phyloP scores from a whole-genome alignment of 2,888 invertebrate genomes.

The Hanleya hanleyi region DNA sequence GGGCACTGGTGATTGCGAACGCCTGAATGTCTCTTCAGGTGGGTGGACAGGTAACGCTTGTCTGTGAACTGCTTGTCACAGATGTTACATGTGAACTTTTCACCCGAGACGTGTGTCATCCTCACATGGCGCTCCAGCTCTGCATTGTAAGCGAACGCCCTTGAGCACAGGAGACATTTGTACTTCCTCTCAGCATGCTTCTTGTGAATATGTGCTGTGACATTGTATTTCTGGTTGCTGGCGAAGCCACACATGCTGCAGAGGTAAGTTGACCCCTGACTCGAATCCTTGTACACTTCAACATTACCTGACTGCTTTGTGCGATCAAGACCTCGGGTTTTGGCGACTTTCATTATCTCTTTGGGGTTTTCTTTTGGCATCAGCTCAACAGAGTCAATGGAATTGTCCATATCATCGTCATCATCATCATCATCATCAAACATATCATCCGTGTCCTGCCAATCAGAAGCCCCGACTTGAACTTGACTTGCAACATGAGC shows the following conservation, averaged over 20 bases:
- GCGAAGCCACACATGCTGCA: not conserved
- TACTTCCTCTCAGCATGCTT: not conserved
- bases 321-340: not conserved
- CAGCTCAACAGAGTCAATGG: not conserved
- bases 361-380: no score
- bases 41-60: slow-evolving; percentile 39
- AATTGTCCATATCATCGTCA: not conserved
- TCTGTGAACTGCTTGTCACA: slow-evolving; percentile 37
- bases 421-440: not conserved
- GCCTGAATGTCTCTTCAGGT: slow-evolving; percentile 37
- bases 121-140: not conserved
- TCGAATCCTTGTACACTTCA: not conserved
- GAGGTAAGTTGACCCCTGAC: not conserved
- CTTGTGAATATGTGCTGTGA: not conserved
- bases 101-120: not conserved
- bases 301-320: not conserved
- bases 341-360: no score
- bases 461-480: no score
- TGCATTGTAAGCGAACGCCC: not conserved
- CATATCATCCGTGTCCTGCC: not conserved
- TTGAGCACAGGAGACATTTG: not conserved
- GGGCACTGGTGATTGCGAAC: slow-evolving; percentile 35
- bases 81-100: slow-evolving; percentile 18
- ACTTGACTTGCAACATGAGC: no score
- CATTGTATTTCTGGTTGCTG: not conserved